Evolutionary conservation across 1,140 invertebrate genomes (phyloP), one percentile per base, ranked within the genome.

Genomic region (Diuraphis noxia): DNA sequence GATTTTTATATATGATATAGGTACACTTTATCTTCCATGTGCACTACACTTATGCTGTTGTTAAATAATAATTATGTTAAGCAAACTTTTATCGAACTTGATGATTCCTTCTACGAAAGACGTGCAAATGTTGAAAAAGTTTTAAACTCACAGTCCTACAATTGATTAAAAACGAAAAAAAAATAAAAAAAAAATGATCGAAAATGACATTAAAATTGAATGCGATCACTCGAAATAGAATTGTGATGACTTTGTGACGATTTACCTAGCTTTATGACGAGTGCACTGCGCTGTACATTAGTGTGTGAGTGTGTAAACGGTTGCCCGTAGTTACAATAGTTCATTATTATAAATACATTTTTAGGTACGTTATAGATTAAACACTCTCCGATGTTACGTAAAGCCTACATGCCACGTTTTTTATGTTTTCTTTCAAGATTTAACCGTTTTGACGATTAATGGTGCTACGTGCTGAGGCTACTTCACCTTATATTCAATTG

Each of bases 271-370:
- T 72, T 13, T 63, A 72, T 17, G n/a, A n/a, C 13, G 17, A n/a
- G 9, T 17, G 13, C 30, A 5, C n/a, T 19, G 56, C 19, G 13
- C 30, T n/a, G n/a, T n/a, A n/a, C n/a, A n/a, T n/a, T n/a, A 25
- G 52, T 17, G 43, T 19, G 43, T 46, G 52, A 10, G 52, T 56
- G 52, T 84, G 30, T 84, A 84, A 46, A 34, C 41, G n/a, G 84
- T 85, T 19, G n/a, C n/a, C 82, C 84, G 23, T 85, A 23, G 84
- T 85, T 85, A 85, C 84, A n/a, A 21, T n/a, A 23, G 30, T 82
- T 10, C 7, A 8, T 21, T 36, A 8, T 85, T 63, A 63, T 63
- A n/a, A 63, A 30, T 63, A 72, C 34, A 72, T n/a, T 6, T 10
- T 56, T 4, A 63, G n/a, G 56, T 17, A 17, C 30, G 30, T 72